Conservation (phyloP, 2,113 vertebrate genomes). For the Ptilonorhynchus violaceus region DNA sequence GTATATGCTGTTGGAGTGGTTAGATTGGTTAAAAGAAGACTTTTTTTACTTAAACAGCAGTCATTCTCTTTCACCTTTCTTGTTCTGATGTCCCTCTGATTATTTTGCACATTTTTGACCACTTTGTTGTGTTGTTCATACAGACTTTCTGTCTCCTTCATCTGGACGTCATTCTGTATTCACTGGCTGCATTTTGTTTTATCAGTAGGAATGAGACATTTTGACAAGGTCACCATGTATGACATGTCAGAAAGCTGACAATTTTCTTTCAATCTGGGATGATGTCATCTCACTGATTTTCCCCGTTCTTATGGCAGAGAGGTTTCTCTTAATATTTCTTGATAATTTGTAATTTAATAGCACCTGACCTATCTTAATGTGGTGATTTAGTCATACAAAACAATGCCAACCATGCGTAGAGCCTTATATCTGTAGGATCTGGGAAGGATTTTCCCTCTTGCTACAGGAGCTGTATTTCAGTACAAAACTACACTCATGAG, state of each 20-base stretch:
- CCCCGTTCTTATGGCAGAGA: background rate
- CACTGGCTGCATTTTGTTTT: background rate
- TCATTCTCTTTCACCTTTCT: background rate
- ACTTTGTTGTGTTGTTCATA: background rate
- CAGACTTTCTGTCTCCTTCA: background rate
- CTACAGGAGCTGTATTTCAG: background rate
- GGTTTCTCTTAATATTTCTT: background rate
- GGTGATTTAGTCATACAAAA: background rate
- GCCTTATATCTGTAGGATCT: background rate
- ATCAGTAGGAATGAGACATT: background rate
- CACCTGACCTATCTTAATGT: background rate
- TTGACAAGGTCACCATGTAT: slow-evolving; percentile 25
- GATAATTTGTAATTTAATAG: background rate
- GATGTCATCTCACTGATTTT: background rate
- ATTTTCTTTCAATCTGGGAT: background rate
- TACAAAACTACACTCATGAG: background rate
- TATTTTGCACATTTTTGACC: background rate
- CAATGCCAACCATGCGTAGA: background rate
- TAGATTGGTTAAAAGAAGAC: background rate
- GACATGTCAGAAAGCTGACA: background rate
- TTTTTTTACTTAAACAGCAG: background rate
- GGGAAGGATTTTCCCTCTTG: background rate
- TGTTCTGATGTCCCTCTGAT: background rate
- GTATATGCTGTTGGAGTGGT: background rate
- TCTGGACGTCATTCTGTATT: background rate